Conservation (phyloP, 2,113 vertebrate genomes). For the Microcebus lehilahytsara region DNA sequence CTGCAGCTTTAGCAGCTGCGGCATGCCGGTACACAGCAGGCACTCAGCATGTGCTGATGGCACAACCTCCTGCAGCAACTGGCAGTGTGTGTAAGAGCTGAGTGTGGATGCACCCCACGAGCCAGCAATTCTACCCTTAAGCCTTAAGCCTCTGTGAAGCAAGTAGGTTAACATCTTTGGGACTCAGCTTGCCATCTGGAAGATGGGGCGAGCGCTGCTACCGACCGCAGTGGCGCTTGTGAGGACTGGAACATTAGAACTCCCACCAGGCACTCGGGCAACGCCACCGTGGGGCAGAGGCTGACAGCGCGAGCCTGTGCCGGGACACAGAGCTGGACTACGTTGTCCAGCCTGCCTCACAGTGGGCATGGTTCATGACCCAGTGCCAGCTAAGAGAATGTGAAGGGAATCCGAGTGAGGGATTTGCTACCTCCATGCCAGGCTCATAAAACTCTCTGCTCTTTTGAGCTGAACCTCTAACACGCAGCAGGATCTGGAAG, state of each 20-base stretch:
- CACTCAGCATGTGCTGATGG: background rate
- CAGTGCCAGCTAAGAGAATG: background rate
- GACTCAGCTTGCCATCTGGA: background rate
- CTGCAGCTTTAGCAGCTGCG: too few relatives aligned
- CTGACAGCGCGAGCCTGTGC: rapidly evolving
- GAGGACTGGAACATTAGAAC: background rate
- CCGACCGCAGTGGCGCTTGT: background rate
- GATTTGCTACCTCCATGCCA: background rate
- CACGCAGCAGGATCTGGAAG: background rate
- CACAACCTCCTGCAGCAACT: too few relatives aligned
- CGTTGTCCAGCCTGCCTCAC: background rate
- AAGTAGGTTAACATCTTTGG: too few relatives aligned
- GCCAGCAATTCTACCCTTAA: background rate
- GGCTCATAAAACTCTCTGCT: background rate
- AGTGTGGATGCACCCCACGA: background rate
- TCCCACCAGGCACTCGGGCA: background rate
- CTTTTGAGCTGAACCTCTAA: background rate
- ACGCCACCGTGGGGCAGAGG: background rate
- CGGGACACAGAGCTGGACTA: background rate
- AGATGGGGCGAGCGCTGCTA: background rate
- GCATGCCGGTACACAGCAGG: background rate
- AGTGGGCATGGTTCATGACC: rapidly evolving
- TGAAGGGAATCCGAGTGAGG: background rate
- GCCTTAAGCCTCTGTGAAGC: background rate
- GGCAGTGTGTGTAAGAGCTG: rapidly evolving